Evolutionary conservation across 1,140 invertebrate species (phyloP), one percentile per base, ranked within the genome.

Genomic region (Eciton burchellii): DNA sequence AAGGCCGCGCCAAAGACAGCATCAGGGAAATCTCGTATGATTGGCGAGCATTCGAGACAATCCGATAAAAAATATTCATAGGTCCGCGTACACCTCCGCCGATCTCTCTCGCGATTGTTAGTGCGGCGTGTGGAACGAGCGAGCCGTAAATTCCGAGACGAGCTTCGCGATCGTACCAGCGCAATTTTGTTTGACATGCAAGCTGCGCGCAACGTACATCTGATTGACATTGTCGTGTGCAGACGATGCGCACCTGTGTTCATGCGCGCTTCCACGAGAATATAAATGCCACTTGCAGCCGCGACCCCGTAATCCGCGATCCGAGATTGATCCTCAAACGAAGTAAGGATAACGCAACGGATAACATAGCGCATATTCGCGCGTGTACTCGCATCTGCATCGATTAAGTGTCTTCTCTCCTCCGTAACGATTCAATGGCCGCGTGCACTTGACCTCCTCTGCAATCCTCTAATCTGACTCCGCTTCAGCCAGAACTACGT

Each of bases 51-150:
- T 12, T 21, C 21, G 3, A 47, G 16, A 49, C 29, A 57, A 56
- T 41, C n/a, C 14, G 52, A 56, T 57, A 41, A 72, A 72, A 35
- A 6, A 73, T 73, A 73, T 60, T 45, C 41, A 73, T 60, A 74
- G 21, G 47, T 19, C 29, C 1, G 5, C n/a, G 12, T 35, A 12
- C 21, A 49, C 3, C 16, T 1, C 35, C 14, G 16, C 59, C 21
- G 11, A 16, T 35, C 26, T 3, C 26, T 11, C 6, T 19, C 29
- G 6, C 19, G 57, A 6, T 35, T 12, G 6, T 62, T 35, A 63
- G 35, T 35, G 6, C 6, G 11, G 35, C 35, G 21, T 49, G n/a
- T n/a, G n/a, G 21, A 24, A 74, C 16, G 41, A 62, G n/a, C 16
- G 14, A 9, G 19, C 11, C 1, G 3, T 12, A 49, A 62, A 73